These are phyloP conservation scores for Drosophila rellima DNA, from an alignment of 2,888 invertebrate genomes.

Conservation along the genomic window DNA sequence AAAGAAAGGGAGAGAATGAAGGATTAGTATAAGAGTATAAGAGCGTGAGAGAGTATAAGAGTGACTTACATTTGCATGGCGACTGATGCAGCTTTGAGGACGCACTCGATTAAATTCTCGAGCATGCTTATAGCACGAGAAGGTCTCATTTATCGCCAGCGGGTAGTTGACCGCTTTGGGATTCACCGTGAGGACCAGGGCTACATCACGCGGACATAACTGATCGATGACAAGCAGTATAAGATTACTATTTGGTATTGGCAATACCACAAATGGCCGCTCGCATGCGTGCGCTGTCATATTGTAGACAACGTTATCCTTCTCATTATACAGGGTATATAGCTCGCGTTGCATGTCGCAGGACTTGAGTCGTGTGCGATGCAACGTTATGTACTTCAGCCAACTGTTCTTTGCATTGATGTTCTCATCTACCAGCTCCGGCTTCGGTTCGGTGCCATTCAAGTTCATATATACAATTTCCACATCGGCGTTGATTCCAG, in stretches of 20 bases:
- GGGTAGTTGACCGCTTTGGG: conserved; percentile 86
- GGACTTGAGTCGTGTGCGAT: conserved; percentile 92
- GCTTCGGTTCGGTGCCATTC: conserved; percentile 85
- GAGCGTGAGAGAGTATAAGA: background rate
- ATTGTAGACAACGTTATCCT: conserved; percentile 87
- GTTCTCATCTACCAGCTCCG: conserved; percentile 85
- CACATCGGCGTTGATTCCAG: conserved; percentile 85
- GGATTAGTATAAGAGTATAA: background rate
- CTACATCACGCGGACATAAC: conserved; percentile 87
- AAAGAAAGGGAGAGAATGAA: conserved; percentile 1
- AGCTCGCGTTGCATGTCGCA: conserved; percentile 92
- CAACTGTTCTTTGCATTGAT: conserved; percentile 87
- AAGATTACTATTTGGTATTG: conserved; percentile 92
- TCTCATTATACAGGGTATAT: conserved; percentile 86
- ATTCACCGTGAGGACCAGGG: conserved; percentile 85
- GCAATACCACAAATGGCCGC: conserved; percentile 90
- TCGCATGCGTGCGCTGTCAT: conserved; percentile 86
- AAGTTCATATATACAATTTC: conserved; percentile 57
- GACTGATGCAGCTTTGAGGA: conserved; percentile 91
- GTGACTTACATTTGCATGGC: conserved; percentile 90
- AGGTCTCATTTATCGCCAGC: conserved; percentile 86
- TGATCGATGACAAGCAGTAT: conserved; percentile 91
- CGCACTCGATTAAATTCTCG: conserved; percentile 89
- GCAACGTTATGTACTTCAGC: conserved; percentile 89
- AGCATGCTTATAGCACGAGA: conserved; percentile 88